Conservation (phyloP, 2,113 vertebrate species). For the Mustela nigripes region DNA sequence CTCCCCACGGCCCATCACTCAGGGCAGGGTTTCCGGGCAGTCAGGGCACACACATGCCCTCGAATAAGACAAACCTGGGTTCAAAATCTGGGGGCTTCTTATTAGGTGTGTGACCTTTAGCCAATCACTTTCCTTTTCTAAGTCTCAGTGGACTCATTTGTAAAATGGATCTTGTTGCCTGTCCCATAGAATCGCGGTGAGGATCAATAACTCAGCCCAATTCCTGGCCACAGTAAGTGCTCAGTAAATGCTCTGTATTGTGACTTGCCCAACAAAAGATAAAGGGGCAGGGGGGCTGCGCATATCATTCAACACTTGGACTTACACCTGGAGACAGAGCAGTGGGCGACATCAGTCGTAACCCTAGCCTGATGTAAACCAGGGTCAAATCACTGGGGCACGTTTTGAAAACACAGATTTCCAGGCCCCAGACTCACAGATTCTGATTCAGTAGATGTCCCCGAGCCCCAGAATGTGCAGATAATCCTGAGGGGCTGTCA, state of each 20-base stretch:
- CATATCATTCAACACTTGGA: background rate
- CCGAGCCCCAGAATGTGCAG: rapidly evolving
- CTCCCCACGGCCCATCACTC: background rate
- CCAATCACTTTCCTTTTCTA: background rate
- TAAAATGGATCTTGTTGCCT: background rate
- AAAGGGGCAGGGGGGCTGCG: background rate
- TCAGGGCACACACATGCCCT: background rate
- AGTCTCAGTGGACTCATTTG: background rate
- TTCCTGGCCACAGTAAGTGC: background rate
- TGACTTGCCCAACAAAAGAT: background rate
- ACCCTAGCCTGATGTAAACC: background rate
- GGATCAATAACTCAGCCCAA: background rate
- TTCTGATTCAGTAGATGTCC: background rate
- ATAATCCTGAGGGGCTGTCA: background rate
- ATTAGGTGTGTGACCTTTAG: background rate
- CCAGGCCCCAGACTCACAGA: background rate
- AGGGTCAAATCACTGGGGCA: background rate
- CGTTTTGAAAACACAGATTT: background rate
- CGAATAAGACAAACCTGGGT: background rate
- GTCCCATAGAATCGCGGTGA: background rate
- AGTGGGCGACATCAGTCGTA: too few relatives aligned
- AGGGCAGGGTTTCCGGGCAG: background rate
- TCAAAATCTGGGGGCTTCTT: background rate
- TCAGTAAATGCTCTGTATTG: background rate
- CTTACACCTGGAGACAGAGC: background rate